These are phyloP conservation scores for Folsomia manolachei DNA, from an alignment of 2,888 invertebrate species.

Conservation along the genomic window DNA sequence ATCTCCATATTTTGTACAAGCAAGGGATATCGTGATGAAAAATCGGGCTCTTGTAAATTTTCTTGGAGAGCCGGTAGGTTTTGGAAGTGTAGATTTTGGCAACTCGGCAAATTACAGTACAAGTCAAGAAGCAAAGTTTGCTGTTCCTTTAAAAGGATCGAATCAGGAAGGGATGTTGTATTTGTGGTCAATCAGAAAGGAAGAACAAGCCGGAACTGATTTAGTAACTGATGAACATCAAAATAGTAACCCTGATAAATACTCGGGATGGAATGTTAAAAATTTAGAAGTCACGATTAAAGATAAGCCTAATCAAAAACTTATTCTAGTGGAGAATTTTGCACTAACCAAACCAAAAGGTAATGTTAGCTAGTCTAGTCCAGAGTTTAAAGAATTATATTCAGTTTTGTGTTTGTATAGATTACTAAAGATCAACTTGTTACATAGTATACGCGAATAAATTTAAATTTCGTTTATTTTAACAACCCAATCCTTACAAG, in stretches of 20 bases:
- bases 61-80: conserved; percentile 72
- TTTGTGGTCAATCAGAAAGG: conserved; percentile 62
- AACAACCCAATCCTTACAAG: no score
- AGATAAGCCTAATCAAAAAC: conserved; percentile 29
- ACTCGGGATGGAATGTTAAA: conserved; percentile 25
- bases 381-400: no score
- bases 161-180: conserved; percentile 65
- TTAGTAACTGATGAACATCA: neutral
- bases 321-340: conserved; percentile 17
- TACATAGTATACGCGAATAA: no score
- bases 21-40: conserved; percentile 60
- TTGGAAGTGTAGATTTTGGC: conserved; percentile 62
- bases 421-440: no score
- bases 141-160: conserved; percentile 66
- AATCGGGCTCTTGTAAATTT: conserved; percentile 64
- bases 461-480: no score
- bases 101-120: conserved; percentile 57
- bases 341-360: no score
- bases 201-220: neutral
- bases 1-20: conserved; percentile 65
- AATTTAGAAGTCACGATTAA: conserved; percentile 26
- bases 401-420: no score
- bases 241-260: neutral
- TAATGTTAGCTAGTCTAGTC: no score
- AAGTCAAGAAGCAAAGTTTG: conserved; percentile 61